phyloP scores from a whole-genome alignment of 2,113 vertebrate species.

The Pogona vitticeps region DNA sequence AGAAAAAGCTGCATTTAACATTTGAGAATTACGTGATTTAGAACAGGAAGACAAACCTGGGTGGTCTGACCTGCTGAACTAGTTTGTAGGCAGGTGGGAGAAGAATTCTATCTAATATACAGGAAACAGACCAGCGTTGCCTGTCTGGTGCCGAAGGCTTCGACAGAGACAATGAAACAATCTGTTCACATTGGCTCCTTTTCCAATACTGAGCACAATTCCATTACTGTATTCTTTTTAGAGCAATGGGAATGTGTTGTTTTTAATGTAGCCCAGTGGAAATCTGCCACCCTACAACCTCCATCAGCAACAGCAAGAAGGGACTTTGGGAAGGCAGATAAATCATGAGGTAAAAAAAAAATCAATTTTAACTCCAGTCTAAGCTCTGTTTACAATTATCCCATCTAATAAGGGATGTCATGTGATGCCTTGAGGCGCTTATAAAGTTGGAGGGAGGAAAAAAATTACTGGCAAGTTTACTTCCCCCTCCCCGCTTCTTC shows the following conservation, averaged over 20 bases:
- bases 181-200: neutral
- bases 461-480: neutral
- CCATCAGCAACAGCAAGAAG: neutral
- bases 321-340: neutral
- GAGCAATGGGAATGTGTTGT: constrained; percentile 13
- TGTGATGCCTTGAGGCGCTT: neutral
- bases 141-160: neutral
- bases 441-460: too few relatives aligned
- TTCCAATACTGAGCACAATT: neutral
- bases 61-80: neutral
- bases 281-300: neutral
- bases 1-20: neutral
- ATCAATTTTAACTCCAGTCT: neutral
- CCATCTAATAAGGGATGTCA: neutral
- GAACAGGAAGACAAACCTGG: neutral
- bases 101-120: neutral
- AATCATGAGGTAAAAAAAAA: neutral
- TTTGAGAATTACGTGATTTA: neutral
- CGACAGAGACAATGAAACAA: constrained; percentile 12
- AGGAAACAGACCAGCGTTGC: constrained; percentile 25
- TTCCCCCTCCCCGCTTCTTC: too few relatives aligned
- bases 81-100: constrained; percentile 12
- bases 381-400: neutral
- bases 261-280: constrained; percentile 3
- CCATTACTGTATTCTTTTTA: neutral